A percentile compares a stretch with the other conserved stretches of the same genome.
These are phyloP conservation scores for Marmota flaviventris DNA, from an alignment of 2,113 vertebrate species.

Conservation along the genomic window DNA sequence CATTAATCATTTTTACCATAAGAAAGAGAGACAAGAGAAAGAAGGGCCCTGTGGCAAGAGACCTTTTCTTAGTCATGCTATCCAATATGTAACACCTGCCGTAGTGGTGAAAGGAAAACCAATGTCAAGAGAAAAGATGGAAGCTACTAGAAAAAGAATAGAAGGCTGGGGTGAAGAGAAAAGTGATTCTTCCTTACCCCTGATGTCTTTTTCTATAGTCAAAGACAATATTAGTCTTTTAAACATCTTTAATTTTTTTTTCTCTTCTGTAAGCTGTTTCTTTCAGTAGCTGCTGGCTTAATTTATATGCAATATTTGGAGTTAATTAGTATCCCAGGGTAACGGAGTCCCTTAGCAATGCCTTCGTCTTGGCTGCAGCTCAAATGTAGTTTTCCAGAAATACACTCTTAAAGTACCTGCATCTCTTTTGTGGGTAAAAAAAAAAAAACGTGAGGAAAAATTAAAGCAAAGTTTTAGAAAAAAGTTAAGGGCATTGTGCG, in stretches of 20 bases:
- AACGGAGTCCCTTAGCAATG: slow-evolving; percentile 60
- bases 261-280: slow-evolving; percentile 15
- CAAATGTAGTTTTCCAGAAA: slow-evolving; percentile 56
- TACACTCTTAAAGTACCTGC: slow-evolving; percentile 16
- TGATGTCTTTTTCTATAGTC: slow-evolving; percentile 10
- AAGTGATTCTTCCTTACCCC: not conserved
- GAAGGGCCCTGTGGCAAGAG: not conserved
- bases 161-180: not conserved
- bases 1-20: not conserved
- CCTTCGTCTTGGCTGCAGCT: slow-evolving; percentile 49
- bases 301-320: slow-evolving; percentile 67
- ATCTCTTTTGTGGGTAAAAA: slow-evolving; percentile 27
- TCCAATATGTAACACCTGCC: not conserved
- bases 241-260: slow-evolving; percentile 39
- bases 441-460: slow-evolving; percentile 1
- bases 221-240: slow-evolving; percentile 30
- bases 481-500: not conserved
- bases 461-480: slow-evolving; percentile 13
- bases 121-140: not conserved
- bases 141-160: not conserved
- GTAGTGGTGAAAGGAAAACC: not conserved
- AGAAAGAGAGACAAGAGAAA: not conserved
- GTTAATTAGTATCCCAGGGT: slow-evolving; percentile 77
- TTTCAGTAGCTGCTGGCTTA: slow-evolving; percentile 55
- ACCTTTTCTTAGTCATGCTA: not conserved